These are phyloP conservation scores for Nemopilema nomurai DNA, from an alignment of 30 jellyfish, hydroid and myxozoan genomes.

Conservation along the genomic window DNA sequence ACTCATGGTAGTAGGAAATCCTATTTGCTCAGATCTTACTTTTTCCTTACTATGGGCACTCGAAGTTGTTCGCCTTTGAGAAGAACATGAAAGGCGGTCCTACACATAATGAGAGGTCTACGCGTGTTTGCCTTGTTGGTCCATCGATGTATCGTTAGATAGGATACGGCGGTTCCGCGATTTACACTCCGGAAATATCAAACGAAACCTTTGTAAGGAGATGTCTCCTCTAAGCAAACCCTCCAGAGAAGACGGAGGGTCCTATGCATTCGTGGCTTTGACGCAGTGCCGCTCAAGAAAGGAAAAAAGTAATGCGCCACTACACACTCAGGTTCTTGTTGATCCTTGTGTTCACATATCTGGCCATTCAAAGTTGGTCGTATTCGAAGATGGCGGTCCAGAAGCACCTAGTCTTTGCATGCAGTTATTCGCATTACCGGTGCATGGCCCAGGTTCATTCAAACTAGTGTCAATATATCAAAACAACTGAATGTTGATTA, in stretches of 20 bases:
- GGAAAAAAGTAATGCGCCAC: neutral
- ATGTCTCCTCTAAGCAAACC: conserved; percentile 35
- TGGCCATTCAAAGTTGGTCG: neutral
- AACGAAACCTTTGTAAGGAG: conserved; percentile 11
- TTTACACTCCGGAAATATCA: conserved; percentile 26
- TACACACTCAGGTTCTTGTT: neutral
- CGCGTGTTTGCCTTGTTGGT: neutral
- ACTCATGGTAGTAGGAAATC: neutral
- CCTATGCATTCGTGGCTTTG: neutral
- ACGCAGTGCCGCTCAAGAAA: neutral
- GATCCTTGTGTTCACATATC: neutral
- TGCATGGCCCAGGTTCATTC: neutral
- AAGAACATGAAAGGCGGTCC: neutral
- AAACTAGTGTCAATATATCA: neutral
- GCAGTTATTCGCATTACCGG: neutral
- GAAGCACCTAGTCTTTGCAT: too few relatives aligned
- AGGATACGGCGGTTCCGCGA: neutral
- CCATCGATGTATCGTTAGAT: neutral
- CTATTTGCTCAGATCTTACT: neutral
- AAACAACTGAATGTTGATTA: neutral
- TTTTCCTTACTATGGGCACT: neutral
- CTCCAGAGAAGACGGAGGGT: neutral
- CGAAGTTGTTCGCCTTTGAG: neutral
- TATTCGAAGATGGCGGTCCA: neutral
- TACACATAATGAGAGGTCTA: neutral